Evolutionary conservation across 2,888 invertebrate species (phyloP).

Genomic region (Meiosimyza decipiens): DNA sequence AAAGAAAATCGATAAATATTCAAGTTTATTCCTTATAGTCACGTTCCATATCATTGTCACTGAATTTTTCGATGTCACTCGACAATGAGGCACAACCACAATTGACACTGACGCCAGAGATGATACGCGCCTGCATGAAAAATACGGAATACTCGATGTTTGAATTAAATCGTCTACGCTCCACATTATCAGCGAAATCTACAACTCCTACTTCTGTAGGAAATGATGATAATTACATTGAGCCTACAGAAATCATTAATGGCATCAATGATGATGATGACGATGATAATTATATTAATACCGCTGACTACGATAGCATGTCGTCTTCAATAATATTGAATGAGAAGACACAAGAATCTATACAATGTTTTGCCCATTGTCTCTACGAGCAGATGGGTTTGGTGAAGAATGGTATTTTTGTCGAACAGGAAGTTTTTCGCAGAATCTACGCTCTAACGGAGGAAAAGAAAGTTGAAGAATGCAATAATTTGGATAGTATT

Average conservation of each 20-base stretch:
- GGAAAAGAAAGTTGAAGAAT: slow-evolving; percentile 49
- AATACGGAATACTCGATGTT: slow-evolving; percentile 59
- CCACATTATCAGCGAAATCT: slow-evolving; percentile 45
- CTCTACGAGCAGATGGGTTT: slow-evolving; percentile 57
- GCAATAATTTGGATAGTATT: slow-evolving; percentile 48
- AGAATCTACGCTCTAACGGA: slow-evolving; percentile 47
- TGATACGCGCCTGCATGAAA: slow-evolving; percentile 54
- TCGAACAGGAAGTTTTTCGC: slow-evolving; percentile 51
- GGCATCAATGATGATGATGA: slow-evolving; percentile 30
- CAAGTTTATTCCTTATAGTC: slow-evolving; percentile 36
- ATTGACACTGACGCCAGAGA: slow-evolving; percentile 43
- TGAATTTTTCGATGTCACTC: slow-evolving; percentile 52
- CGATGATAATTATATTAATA: slow-evolving; percentile 35
- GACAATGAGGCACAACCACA: not conserved
- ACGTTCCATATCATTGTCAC: slow-evolving; percentile 52
- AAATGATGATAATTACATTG: slow-evolving; percentile 32
- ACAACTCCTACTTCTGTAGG: not conserved
- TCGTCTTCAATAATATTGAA: slow-evolving; percentile 42
- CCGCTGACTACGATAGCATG: slow-evolving; percentile 39
- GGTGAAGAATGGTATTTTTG: slow-evolving; percentile 50
- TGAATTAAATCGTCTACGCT: slow-evolving; percentile 54
- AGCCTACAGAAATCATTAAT: not conserved
- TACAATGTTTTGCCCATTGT: slow-evolving; percentile 58
- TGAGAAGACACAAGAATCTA: slow-evolving; percentile 47
- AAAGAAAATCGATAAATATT: not conserved